These are phyloP conservation scores for Scatophagus argus DNA, from an alignment of 2,113 vertebrate genomes.

Conservation along the genomic window DNA sequence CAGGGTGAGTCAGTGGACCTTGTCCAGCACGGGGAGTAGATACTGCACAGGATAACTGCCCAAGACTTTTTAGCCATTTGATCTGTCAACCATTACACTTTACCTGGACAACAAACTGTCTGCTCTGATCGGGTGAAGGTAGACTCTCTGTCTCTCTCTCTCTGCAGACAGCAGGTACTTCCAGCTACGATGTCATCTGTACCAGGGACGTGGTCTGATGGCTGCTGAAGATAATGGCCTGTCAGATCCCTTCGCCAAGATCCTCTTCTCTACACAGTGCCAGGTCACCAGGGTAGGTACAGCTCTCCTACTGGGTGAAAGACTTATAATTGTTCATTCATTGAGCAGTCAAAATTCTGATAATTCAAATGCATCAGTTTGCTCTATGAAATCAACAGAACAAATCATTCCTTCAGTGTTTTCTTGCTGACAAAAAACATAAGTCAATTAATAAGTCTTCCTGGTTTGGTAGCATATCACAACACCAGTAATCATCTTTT, in stretches of 20 bases:
- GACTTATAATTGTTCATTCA: background rate
- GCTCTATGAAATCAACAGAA: background rate
- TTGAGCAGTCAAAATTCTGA: background rate
- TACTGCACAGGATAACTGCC: background rate
- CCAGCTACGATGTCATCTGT: constrained; percentile 93
- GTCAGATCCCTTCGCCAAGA: constrained; percentile 90
- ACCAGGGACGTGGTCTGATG: constrained; percentile 92
- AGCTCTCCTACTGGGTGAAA: background rate
- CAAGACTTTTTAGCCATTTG: background rate
- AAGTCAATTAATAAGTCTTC: too few species aligned
- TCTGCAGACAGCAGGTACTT: constrained; percentile 89
- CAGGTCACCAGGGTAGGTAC: constrained; percentile 88
- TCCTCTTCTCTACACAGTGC: constrained; percentile 93
- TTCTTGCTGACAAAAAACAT: background rate
- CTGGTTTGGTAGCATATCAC: background rate
- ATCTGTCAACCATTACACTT: background rate
- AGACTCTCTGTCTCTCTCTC: constrained; percentile 3
- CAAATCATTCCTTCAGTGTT: background rate
- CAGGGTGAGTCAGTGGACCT: constrained; percentile 82
- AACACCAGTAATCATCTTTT: background rate
- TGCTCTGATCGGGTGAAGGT: background rate
- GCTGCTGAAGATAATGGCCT: constrained; percentile 93
- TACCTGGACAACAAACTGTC: background rate
- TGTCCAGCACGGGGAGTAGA: background rate
- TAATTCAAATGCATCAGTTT: background rate